Base-by-base conservation (phyloP, 2,888 invertebrate genomes). In the Portevinia maculata region DNA sequence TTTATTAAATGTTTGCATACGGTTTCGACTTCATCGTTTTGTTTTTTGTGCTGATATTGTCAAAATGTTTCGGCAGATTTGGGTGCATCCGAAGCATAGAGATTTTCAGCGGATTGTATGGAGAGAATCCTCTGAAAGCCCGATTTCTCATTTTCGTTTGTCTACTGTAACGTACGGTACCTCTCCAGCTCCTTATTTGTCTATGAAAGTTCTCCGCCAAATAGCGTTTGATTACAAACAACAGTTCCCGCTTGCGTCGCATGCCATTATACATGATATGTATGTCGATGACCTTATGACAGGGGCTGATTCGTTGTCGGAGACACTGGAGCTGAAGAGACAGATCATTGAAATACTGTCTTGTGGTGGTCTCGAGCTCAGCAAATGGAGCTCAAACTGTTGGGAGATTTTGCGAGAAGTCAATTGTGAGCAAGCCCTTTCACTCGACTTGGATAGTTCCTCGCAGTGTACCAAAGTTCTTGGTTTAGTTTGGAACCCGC, bases 401-500 rank as follows among this genome's bases (percentile, higher is more conserved):
- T 46, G 41, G 67, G 44, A 46, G 15, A 46, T 48, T 24, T 28
- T 37, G 24, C 39, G 15, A 0, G 44, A 24, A 8, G 28, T 59
- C 1, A 30, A 52, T 19, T 52, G 59, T 41, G 15, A 52, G 30
- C 21, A 39, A n/a, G n/a, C 3, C 37, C 11, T 41, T 9, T 52
- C 50, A 7, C 57, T 70, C 7, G 59, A 59, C 13, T 41, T 59
- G 9, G 44, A 62, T 41, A 39, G 21, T 21, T 30, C 44, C 13
- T 39, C 21, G 19, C 21, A 62, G 46, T 46, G 53, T 6, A 73
- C 71, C 21, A 53, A 71, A 8, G 53, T 62, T 9, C 41, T 70
- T 21, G 59, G 70, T 24, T 48, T 64, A 21, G 46, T 55, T 24
- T 73, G 62, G 62, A 64, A 64, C 11, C 55, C 64, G n/a, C 50